phyloP scores from a whole-genome alignment of 2,113 vertebrate species.

The Psephotus haematonotus region DNA sequence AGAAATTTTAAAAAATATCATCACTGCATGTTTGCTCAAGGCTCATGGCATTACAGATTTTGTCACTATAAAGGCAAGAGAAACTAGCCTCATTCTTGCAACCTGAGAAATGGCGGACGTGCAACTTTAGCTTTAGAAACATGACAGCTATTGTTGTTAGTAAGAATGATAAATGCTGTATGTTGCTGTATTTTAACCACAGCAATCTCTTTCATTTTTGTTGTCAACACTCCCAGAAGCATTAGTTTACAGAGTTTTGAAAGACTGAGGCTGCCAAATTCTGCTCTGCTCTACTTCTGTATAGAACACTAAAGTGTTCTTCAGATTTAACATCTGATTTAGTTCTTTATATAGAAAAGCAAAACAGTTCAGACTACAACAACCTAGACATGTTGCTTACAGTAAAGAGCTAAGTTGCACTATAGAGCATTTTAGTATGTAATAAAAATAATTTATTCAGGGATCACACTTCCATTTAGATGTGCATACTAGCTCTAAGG shows the following conservation, averaged over 20 bases:
- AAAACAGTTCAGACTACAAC: background rate
- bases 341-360: background rate
- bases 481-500: background rate
- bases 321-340: background rate
- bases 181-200: conserved; percentile 13
- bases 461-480: background rate
- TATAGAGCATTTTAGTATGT: background rate
- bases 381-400: background rate
- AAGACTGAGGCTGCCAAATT: background rate
- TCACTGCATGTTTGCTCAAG: background rate
- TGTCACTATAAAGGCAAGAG: background rate
- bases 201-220: background rate
- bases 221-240: background rate
- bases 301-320: background rate
- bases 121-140: conserved; percentile 5
- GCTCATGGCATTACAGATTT: background rate
- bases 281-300: background rate
- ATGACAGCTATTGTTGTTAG: background rate
- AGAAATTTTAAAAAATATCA: background rate
- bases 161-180: background rate
- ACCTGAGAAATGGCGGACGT: background rate
- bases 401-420: background rate
- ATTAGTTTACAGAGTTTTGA: background rate
- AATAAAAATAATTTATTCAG: background rate
- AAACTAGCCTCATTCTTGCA: background rate